phyloP scores from a whole-genome alignment of 2,113 vertebrate genomes.

The Henicopernis longicauda region DNA sequence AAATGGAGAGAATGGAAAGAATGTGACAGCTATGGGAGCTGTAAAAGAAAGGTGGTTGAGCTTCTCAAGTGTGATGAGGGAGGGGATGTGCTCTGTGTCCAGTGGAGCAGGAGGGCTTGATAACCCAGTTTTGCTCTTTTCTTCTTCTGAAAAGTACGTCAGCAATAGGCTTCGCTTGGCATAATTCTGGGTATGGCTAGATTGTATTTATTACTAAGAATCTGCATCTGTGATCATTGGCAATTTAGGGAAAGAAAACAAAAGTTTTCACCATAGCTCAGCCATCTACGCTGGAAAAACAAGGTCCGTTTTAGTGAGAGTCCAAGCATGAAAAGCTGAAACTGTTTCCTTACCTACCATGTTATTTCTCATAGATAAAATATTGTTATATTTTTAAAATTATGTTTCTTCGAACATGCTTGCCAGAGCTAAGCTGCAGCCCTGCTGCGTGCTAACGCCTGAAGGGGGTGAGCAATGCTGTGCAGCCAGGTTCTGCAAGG shows the following conservation, averaged over 20 bases:
- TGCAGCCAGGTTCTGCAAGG: not conserved
- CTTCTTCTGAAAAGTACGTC: not conserved
- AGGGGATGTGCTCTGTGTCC: not conserved
- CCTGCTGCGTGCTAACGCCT: rapidly evolving
- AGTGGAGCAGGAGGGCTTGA: rapidly evolving
- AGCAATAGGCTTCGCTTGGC: not conserved
- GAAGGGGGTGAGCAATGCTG: not conserved
- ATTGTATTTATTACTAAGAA: not conserved
- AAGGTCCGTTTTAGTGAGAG: not conserved
- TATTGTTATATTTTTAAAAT: not conserved
- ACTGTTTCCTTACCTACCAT: not conserved
- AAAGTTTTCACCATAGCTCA: not conserved
- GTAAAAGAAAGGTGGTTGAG: not conserved
- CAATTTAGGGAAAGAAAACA: not conserved
- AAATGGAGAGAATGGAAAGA: not conserved
- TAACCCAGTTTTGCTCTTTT: not conserved
- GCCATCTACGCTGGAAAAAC: not conserved
- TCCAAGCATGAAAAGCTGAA: not conserved
- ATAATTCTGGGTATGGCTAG: not conserved
- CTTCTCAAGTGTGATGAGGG: not conserved
- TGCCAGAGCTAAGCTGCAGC: not conserved
- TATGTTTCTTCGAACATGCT: not conserved
- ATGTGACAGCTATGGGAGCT: not conserved
- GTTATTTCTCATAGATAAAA: not conserved
- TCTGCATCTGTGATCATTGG: not conserved